Evolutionary conservation across 1,140 invertebrate genomes (phyloP), one percentile per base, ranked within the genome.

Genomic region (Cyphomyrmex costatus): DNA sequence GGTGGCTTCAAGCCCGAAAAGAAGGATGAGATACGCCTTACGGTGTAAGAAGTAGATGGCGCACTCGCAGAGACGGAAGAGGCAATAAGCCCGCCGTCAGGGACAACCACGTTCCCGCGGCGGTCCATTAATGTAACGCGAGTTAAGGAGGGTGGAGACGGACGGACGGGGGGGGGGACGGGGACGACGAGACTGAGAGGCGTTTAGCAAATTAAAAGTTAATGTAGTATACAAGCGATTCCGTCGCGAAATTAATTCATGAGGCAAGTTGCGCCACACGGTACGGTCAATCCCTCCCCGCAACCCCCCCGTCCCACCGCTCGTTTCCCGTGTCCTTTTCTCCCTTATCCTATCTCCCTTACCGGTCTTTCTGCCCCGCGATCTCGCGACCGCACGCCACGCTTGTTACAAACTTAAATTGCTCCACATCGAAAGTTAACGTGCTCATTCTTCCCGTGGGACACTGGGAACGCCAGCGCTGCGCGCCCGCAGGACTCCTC

Each of bases 141-240:
- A 36, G 53, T 71, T 83, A 58, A 68, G 58, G 33, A 33, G 30
- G 24, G 30, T 7, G 7, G 14, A 8, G 27, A 7, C 49, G 19
- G 33, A 14, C 3, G 14, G 30, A 16, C 16, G 53, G 8, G n/a
- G 53, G 53, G 19, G 5, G 7, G 7, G 8, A n/a, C 30, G 66
- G 53, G 51, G 49, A 53, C 21, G 66, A 42, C 46, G 51, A 14
- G 53, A 27, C 51, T 42, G 46, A 49, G 60, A 86, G 66, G 87
- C 92, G 89, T 92, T 92, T 90, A 92, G 89, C 88, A 93, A 93
- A 93, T 93, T 92, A 93, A 93, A 94, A 93, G 89, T 93, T 93
- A 93, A 93, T 91, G 92, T 89, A 92, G 91, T 91, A 92, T 92
- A 92, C 92, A 93, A 93, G 86, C 92, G 93, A 93, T 92, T 92